phyloP scores from a whole-genome alignment of 2,797 vertebrate genomes.

The Prionace glauca region DNA sequence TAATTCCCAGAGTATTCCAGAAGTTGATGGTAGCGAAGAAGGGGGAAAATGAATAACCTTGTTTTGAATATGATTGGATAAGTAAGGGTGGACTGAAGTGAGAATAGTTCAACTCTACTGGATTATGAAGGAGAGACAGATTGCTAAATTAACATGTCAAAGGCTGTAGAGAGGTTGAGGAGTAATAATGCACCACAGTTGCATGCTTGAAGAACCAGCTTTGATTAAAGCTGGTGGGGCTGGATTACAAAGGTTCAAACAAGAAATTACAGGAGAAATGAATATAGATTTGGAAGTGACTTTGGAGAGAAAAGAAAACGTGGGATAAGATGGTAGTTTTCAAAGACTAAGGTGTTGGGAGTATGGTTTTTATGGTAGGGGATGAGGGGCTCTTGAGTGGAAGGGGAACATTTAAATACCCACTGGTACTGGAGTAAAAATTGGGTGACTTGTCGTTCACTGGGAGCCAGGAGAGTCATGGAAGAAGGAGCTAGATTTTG shows the following conservation, averaged over 20 bases:
- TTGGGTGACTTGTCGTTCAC: not conserved
- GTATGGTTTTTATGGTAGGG: not conserved
- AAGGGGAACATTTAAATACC: not conserved
- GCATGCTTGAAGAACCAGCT: not conserved
- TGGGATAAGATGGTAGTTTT: not conserved
- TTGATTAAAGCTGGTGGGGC: too few species aligned
- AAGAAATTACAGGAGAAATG: not conserved
- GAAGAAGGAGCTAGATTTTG: not conserved
- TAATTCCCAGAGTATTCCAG: too few species aligned
- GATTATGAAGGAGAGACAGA: not conserved
- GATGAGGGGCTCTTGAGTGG: not conserved
- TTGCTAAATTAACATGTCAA: not conserved
- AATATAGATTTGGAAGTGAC: not conserved
- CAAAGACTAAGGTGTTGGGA: not conserved
- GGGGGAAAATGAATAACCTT: too few species aligned
- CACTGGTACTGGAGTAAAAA: not conserved
- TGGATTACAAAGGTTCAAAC: not conserved
- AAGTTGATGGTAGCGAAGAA: not conserved
- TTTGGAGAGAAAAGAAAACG: not conserved
- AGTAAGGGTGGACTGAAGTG: not conserved
- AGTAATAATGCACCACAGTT: not conserved
- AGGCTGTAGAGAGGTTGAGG: not conserved
- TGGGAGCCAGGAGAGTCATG: not conserved
- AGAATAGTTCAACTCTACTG: not conserved
- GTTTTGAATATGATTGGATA: not conserved